phyloP scores from a whole-genome alignment of 2,113 vertebrate genomes.

The Pitta sordida region DNA sequence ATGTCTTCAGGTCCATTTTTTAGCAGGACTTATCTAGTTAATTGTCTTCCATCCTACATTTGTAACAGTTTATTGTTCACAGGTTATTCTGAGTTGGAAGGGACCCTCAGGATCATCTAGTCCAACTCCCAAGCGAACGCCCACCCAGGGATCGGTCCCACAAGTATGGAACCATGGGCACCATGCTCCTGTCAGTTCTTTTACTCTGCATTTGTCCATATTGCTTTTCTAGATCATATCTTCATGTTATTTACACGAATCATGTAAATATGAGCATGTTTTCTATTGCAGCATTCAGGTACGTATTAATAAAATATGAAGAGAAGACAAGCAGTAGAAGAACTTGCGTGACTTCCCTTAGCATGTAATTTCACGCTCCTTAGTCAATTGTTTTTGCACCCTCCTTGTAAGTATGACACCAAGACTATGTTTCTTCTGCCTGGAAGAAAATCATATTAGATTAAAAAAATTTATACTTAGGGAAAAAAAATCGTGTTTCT shows the following conservation, averaged over 20 bases:
- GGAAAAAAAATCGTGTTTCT: neutral
- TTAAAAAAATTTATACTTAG: neutral
- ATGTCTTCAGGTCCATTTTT: neutral
- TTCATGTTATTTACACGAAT: neutral
- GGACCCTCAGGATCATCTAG: no score
- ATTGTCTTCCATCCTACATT: neutral
- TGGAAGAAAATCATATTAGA: neutral
- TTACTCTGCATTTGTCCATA: neutral
- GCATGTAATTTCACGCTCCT: neutral
- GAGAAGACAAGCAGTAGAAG: neutral
- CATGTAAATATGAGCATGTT: accelerated
- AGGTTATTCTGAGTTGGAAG: no score
- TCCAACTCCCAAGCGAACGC: no score
- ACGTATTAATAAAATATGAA: neutral
- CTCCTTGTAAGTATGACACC: neutral
- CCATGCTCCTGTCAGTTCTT: no score
- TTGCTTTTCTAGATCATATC: neutral
- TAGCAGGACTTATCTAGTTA: neutral
- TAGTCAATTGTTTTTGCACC: neutral
- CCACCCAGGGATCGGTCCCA: no score
- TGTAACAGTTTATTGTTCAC: neutral
- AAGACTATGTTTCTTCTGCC: neutral
- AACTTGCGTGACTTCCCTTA: neutral
- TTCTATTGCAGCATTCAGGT: neutral
- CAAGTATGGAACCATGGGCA: no score